Conservation (phyloP, 2,888 invertebrate genomes). For the Aromia moschata region DNA sequence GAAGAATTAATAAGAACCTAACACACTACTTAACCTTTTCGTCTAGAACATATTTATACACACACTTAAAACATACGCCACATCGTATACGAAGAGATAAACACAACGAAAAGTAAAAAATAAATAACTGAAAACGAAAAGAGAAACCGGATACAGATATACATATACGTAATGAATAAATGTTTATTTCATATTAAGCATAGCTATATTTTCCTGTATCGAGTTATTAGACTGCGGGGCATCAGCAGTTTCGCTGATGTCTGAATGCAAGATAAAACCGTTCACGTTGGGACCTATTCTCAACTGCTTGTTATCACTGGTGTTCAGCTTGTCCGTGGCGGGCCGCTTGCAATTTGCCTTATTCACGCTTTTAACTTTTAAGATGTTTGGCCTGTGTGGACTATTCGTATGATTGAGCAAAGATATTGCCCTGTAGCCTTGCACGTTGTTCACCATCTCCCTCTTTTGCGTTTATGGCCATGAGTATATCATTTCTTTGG, state of each 20-base stretch:
- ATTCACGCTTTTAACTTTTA: slow-evolving; percentile 51
- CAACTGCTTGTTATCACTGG: slow-evolving; percentile 55
- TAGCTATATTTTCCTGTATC: slow-evolving; percentile 53
- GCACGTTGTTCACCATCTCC: slow-evolving; percentile 44
- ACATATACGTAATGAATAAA: slow-evolving; percentile 29
- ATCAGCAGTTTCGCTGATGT: slow-evolving; percentile 54
- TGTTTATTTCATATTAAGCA: slow-evolving; percentile 54
- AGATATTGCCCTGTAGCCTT: slow-evolving; percentile 45
- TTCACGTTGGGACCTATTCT: slow-evolving; percentile 50
- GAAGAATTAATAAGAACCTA: background rate
- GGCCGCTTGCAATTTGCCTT: slow-evolving; percentile 54
- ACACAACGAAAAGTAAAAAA: slow-evolving; percentile 33
- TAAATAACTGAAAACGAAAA: slow-evolving; percentile 35
- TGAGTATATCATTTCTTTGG: slow-evolving; percentile 58
- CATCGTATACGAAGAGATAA: slow-evolving; percentile 27
- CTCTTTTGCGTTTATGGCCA: slow-evolving; percentile 52
- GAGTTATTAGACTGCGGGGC: slow-evolving; percentile 50
- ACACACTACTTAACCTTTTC: background rate
- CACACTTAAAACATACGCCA: slow-evolving; percentile 30
- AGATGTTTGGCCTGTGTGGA: slow-evolving; percentile 51
- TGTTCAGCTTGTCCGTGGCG: slow-evolving; percentile 50
- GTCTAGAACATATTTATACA: slow-evolving; percentile 22
- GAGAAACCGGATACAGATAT: slow-evolving; percentile 36
- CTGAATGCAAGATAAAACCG: slow-evolving; percentile 56
- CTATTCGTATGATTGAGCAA: slow-evolving; percentile 42